phyloP scores from a whole-genome alignment of 1,140 invertebrate species.

The Penaeus indicus region DNA sequence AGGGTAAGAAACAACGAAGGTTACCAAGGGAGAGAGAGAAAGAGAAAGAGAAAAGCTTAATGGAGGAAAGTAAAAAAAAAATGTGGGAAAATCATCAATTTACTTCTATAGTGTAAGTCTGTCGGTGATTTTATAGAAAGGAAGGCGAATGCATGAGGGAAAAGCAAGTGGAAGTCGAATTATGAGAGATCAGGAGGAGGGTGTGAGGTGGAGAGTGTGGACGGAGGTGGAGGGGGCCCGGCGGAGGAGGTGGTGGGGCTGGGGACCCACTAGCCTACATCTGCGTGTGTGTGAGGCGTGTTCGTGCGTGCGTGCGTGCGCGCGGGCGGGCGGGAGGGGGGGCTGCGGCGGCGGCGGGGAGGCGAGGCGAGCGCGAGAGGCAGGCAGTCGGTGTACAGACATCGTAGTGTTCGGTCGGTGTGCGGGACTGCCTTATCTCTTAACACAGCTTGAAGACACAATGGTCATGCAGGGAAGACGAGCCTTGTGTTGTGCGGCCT shows the following conservation, averaged over 20 bases:
- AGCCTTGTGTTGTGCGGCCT: conserved; percentile 4
- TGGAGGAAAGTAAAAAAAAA: too few relatives aligned
- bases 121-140: not conserved
- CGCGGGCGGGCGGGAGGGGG: not conserved
- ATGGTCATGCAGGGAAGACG: too few relatives aligned
- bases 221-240: conserved; percentile 7
- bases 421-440: conserved; percentile 10
- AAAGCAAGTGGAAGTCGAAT: not conserved
- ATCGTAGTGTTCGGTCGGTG: conserved; percentile 43
- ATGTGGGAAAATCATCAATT: too few relatives aligned
- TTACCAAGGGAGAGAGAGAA: too few relatives aligned
- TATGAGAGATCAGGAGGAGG: not conserved
- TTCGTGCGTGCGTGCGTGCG: conserved; percentile 50
- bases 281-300: conserved; percentile 49
- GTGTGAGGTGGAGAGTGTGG: not conserved
- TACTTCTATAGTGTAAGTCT: too few relatives aligned
- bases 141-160: not conserved
- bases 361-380: conserved; percentile 10
- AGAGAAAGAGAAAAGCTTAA: too few relatives aligned
- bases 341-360: conserved; percentile 38
- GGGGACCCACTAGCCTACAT: conserved; percentile 63
- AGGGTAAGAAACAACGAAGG: too few relatives aligned
- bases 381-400: conserved; percentile 49
- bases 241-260: not conserved
- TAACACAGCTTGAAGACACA: too few relatives aligned